Evolutionary conservation across 2,888 invertebrate species (phyloP).

Genomic region (Apomyelois bistriatella): DNA sequence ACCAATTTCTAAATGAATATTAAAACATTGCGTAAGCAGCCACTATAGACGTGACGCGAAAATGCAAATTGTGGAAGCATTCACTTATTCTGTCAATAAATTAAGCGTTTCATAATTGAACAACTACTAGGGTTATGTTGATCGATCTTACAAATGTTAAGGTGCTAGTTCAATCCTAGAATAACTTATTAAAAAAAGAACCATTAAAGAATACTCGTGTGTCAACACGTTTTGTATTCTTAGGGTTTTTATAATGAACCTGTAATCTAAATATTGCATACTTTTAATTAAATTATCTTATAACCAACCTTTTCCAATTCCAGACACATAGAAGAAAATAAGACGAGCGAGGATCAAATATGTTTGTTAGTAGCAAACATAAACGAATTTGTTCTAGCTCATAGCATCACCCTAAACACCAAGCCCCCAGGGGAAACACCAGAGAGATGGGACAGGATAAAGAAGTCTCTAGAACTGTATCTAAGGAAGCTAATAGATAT

Average conservation of each 20-base stretch:
- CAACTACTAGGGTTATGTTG: background rate
- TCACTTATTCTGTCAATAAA: conserved; percentile 19
- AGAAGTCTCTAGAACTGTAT: conserved; percentile 65
- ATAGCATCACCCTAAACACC: conserved; percentile 71
- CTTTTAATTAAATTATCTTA: background rate
- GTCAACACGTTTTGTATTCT: too few species aligned
- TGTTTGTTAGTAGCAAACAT: conserved; percentile 77
- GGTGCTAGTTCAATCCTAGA: too few species aligned
- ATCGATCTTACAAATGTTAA: background rate
- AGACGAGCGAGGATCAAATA: conserved; percentile 62
- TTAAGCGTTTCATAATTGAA: background rate
- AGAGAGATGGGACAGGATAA: conserved; percentile 73
- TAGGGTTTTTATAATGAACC: too few species aligned
- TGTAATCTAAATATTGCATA: background rate
- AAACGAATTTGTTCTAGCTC: conserved; percentile 77
- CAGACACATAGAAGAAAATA: conserved; percentile 61
- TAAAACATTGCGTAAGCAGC: conserved; percentile 13
- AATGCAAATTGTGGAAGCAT: conserved; percentile 25
- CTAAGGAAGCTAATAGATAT: conserved; percentile 71
- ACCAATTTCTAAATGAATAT: conserved; percentile 14
- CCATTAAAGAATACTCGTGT: too few species aligned
- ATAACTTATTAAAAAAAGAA: too few species aligned
- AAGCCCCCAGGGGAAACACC: conserved; percentile 73
- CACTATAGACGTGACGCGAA: conserved; percentile 25
- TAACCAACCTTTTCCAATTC: conserved; percentile 26